These are phyloP conservation scores for Podotricha telesiphe DNA, from an alignment of 2,888 invertebrate species.

Conservation along the genomic window DNA sequence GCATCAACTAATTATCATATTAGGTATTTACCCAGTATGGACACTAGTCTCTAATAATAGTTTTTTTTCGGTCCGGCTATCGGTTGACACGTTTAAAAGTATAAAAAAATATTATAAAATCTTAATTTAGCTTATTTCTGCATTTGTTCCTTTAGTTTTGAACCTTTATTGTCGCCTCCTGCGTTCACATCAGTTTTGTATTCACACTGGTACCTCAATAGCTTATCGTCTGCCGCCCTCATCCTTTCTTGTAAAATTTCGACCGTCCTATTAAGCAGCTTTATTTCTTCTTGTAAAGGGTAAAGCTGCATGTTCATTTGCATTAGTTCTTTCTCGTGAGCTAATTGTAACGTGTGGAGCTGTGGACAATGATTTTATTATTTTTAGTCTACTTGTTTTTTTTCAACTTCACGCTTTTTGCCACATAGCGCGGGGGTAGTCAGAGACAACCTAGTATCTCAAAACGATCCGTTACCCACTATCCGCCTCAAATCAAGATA, in stretches of 20 bases:
- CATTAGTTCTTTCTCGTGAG: conserved; percentile 88
- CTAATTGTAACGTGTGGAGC: conserved; percentile 89
- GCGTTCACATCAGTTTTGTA: conserved; percentile 60
- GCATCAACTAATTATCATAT: no score
- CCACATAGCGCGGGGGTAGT: no score
- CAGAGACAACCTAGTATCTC: no score
- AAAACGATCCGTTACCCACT: no score
- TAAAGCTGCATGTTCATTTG: conserved; percentile 85
- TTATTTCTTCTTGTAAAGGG: conserved; percentile 84
- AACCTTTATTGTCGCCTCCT: conserved; percentile 62
- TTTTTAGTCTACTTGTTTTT: no score
- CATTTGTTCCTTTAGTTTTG: neutral
- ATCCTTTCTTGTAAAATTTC: conserved; percentile 74
- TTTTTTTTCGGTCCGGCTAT: no score
- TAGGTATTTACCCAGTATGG: no score
- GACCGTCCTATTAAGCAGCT: conserved; percentile 83
- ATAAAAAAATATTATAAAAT: neutral
- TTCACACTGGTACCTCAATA: conserved; percentile 62
- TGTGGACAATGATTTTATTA: conserved; percentile 61
- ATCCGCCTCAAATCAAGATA: no score
- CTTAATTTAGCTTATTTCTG: conserved; percentile 3
- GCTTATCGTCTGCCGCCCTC: conserved; percentile 66
- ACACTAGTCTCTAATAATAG: no score
- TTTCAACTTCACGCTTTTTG: no score
- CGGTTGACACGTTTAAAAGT: no score